A percentile compares a stretch with the other conserved stretches of the same genome.
Conservation (phyloP, 1,140 invertebrate genomes). For the Parasteatoda tepidariorum region DNA sequence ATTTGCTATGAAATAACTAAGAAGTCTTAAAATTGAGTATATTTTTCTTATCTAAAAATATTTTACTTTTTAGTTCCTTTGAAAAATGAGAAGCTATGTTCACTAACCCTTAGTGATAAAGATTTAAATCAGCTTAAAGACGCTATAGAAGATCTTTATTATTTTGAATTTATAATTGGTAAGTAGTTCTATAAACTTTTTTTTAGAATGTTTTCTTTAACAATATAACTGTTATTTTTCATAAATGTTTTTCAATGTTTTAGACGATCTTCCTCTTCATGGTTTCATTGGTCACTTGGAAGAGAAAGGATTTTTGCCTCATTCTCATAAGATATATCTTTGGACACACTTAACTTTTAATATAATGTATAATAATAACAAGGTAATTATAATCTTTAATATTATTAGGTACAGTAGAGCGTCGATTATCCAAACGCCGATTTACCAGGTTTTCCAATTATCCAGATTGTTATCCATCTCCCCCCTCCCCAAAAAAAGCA, state of each 20-base stretch:
- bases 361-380: conserved; percentile 71
- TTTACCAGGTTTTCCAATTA: no score
- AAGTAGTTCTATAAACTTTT: conserved; percentile 41
- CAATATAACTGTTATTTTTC: background rate
- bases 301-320: conserved; percentile 72
- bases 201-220: background rate
- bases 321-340: conserved; percentile 71
- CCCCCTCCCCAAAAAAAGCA: no score
- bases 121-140: conserved; percentile 69
- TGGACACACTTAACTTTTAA: conserved; percentile 72
- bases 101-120: conserved; percentile 66
- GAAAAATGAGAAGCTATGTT: conserved; percentile 69
- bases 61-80: conserved; percentile 64
- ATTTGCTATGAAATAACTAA: no score
- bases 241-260: background rate
- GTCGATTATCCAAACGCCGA: no score
- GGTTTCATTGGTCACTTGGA: conserved; percentile 73
- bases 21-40: no score
- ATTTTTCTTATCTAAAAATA: no score
- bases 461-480: no score
- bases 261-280: conserved; percentile 71
- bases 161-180: conserved; percentile 74
- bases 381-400: conserved; percentile 65
- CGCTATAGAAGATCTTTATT: conserved; percentile 73
- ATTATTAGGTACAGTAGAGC: no score